Conservation (phyloP, 2,888 invertebrate species). For the Pyralis farinalis region DNA sequence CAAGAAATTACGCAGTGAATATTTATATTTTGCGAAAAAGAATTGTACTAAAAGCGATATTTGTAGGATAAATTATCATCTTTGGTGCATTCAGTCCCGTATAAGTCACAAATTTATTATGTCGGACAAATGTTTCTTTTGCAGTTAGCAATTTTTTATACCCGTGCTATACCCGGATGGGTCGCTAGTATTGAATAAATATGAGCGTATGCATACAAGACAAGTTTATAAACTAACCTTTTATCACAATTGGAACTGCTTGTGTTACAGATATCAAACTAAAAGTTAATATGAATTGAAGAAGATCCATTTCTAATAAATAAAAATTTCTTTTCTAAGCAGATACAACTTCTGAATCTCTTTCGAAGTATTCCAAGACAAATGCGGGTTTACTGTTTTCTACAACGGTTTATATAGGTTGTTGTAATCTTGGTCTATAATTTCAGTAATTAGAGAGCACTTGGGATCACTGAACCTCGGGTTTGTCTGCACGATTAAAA, state of each 20-base stretch:
- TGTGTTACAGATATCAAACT: conserved; percentile 17
- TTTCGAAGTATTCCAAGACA: conserved; percentile 7
- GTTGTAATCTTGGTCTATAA: conserved; percentile 17
- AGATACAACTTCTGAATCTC: neutral
- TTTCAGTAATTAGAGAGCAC: conserved; percentile 17
- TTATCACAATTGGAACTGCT: conserved; percentile 42
- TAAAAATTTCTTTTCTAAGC: neutral
- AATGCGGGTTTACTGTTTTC: conserved; percentile 16
- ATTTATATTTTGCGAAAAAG: no score
- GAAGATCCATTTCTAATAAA: conserved; percentile 1
- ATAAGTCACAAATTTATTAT: no score
- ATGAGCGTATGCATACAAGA: no score
- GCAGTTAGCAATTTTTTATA: no score
- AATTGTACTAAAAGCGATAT: no score
- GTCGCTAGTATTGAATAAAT: conserved; percentile 2
- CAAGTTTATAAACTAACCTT: conserved; percentile 34
- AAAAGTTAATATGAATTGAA: neutral
- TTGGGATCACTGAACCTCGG: conserved; percentile 20
- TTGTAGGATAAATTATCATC: no score
- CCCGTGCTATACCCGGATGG: no score
- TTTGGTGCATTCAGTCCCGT: no score
- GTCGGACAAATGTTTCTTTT: no score
- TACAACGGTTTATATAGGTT: conserved; percentile 23
- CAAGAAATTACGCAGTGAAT: no score
- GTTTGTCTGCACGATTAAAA: conserved; percentile 6